Evolutionary conservation across 2,797 vertebrate genomes (phyloP).

Genomic region (Myotis vivesi): DNA sequence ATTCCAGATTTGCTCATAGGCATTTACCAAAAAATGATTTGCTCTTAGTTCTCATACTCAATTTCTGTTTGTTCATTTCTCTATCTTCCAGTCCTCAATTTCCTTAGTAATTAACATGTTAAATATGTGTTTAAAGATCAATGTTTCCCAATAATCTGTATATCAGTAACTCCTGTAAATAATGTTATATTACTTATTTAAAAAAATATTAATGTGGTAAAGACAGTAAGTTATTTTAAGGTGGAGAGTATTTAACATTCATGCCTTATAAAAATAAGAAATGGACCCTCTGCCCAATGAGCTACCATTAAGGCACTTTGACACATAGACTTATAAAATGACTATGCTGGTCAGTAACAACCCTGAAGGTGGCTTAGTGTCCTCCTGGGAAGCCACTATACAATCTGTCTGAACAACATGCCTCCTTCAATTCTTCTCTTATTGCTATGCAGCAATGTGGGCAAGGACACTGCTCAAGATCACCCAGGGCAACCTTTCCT

Average conservation of each 20-base stretch:
- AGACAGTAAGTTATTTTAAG: neutral
- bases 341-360: neutral
- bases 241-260: neutral
- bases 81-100: neutral
- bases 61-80: slow-evolving; percentile 7
- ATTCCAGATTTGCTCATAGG: slow-evolving; percentile 49
- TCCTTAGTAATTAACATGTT: slow-evolving; percentile 38
- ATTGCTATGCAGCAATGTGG: neutral
- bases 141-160: neutral
- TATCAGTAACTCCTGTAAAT: neutral
- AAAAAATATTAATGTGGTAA: slow-evolving; percentile 5
- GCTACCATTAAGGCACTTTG: neutral
- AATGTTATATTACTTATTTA: neutral
- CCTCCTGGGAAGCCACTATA: neutral
- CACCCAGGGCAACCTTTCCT: neutral
- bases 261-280: neutral
- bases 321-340: neutral
- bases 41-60: slow-evolving; percentile 13
- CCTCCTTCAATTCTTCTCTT: neutral
- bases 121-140: slow-evolving; percentile 20
- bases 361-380: neutral
- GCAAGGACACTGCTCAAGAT: neutral
- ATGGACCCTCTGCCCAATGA: neutral
- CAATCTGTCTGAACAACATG: neutral
- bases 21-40: slow-evolving; percentile 48